Evolutionary conservation across 2,888 invertebrate genomes (phyloP).

Genomic region (Heliconius sara): DNA sequence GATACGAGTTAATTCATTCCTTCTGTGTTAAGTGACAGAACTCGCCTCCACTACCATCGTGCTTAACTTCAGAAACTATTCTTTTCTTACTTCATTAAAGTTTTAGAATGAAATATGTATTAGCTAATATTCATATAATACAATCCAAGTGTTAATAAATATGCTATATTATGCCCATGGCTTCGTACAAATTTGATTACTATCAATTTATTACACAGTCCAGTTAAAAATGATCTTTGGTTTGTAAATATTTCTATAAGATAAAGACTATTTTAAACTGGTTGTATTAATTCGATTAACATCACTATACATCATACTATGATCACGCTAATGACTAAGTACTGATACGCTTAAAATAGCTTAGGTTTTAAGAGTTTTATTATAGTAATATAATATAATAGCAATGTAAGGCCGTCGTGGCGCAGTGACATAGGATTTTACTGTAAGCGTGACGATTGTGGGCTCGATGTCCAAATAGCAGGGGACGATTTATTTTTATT

Average conservation of each 20-base stretch:
- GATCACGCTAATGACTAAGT: neutral
- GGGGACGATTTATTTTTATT: neutral
- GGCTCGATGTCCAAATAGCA: neutral
- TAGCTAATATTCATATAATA: neutral
- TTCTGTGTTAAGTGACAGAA: too few species aligned
- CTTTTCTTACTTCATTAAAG: too few species aligned
- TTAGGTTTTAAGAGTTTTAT: neutral
- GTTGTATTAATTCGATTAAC: neutral
- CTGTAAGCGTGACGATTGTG: too few species aligned
- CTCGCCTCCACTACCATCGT: neutral
- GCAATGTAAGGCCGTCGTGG: neutral
- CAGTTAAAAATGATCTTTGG: neutral
- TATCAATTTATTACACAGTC: constrained; percentile 1
- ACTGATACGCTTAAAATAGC: neutral
- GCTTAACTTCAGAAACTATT: neutral
- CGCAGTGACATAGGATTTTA: too few species aligned
- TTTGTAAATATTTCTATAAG: neutral
- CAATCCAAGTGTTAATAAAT: neutral
- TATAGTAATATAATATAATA: neutral
- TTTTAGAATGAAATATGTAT: neutral
- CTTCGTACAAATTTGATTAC: neutral
- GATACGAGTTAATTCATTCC: too few species aligned
- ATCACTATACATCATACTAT: constrained; percentile 16
- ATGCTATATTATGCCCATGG: neutral
- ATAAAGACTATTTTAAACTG: neutral